Evolutionary conservation across 2,797 vertebrate species (phyloP).

Genomic region (Heteromormyrus szaboi): DNA sequence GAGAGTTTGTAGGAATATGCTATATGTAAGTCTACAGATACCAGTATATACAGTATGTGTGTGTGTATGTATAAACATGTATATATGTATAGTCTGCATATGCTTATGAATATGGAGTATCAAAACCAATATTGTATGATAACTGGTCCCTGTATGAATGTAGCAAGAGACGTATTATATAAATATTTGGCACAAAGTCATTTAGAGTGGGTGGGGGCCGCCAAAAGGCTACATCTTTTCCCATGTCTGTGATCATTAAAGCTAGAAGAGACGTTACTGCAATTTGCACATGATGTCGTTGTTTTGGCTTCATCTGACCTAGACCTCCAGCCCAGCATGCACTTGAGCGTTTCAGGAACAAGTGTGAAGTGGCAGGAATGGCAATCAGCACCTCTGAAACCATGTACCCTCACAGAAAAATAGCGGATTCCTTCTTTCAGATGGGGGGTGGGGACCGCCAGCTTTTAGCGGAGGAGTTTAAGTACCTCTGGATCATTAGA

Average conservation of each 20-base stretch:
- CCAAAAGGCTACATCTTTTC: not conserved
- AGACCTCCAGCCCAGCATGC: not conserved
- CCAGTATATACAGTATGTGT: not conserved
- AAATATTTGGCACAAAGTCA: not conserved
- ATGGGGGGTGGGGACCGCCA: not conserved
- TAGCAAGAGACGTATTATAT: not conserved
- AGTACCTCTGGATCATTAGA: not conserved
- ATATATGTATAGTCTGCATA: not conserved
- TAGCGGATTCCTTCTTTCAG: not conserved
- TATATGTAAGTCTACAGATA: not conserved
- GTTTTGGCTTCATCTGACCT: not conserved
- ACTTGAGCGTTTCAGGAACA: not conserved
- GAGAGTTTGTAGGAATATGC: not conserved
- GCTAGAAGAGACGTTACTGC: not conserved
- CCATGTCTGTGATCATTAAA: not conserved
- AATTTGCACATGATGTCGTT: not conserved
- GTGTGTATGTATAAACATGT: not conserved
- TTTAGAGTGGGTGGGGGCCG: not conserved
- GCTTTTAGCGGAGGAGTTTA: not conserved
- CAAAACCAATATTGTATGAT: not conserved
- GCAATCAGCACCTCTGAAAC: not conserved
- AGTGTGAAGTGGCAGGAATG: not conserved
- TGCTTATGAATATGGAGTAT: not conserved
- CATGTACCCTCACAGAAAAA: not conserved
- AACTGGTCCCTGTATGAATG: not conserved